Evolutionary conservation across 2,113 vertebrate genomes (phyloP).

Genomic region (Vidua chalybeata): DNA sequence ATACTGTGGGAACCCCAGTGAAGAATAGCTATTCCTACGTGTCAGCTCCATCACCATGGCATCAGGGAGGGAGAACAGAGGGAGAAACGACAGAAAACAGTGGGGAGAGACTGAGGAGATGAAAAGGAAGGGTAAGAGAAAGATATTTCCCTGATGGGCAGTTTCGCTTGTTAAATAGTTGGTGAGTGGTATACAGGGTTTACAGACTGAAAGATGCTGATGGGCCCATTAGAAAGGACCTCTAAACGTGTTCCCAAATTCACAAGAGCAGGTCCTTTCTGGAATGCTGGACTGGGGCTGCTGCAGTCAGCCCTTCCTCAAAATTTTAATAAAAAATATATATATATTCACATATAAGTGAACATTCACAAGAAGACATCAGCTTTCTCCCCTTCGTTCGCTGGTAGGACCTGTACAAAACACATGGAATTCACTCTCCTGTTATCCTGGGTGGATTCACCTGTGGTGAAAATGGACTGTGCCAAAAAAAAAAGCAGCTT

Average conservation of each 20-base stretch:
- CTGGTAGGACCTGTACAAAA: neutral
- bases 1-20: conserved; percentile 16
- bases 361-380: neutral
- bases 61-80: conserved; percentile 41
- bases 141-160: neutral
- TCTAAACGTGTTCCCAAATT: neutral
- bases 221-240: neutral
- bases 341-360: neutral
- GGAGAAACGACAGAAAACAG: neutral
- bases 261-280: neutral
- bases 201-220: neutral
- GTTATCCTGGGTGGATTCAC: neutral
- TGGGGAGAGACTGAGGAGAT: neutral
- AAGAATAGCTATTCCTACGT: conserved; percentile 27
- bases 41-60: conserved; percentile 58
- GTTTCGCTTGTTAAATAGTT: neutral
- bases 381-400: neutral
- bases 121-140: neutral
- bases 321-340: neutral
- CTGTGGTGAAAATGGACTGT: neutral
- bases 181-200: rapidly evolving
- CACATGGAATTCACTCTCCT: neutral
- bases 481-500: neutral
- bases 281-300: neutral
- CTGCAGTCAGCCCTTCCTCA: neutral